phyloP scores from a whole-genome alignment of 2,797 vertebrate species.

The Gallinago solitaria region DNA sequence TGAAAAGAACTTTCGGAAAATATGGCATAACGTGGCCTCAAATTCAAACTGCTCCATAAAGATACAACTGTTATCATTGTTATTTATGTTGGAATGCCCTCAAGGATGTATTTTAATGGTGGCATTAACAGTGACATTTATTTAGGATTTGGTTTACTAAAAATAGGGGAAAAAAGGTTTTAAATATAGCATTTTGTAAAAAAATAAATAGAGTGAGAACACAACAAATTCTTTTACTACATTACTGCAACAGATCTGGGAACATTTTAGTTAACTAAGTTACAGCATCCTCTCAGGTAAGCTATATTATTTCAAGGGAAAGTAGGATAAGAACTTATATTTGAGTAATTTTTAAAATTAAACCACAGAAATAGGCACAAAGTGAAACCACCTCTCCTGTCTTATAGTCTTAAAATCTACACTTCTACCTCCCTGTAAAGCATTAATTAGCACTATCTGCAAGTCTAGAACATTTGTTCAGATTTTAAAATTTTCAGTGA shows the following conservation, averaged over 20 bases:
- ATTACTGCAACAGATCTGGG: neutral
- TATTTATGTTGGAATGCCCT: neutral
- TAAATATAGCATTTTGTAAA: neutral
- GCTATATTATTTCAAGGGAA: neutral
- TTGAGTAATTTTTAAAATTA: neutral
- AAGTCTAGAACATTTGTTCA: neutral
- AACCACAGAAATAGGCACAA: neutral
- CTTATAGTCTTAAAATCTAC: neutral
- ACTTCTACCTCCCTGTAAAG: neutral
- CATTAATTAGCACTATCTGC: neutral
- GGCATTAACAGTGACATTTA: neutral
- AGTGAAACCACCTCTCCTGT: neutral
- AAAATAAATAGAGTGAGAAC: neutral
- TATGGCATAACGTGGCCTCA: neutral
- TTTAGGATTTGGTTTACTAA: neutral
- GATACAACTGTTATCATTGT: neutral
- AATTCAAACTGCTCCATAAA: neutral
- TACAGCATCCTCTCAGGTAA: neutral
- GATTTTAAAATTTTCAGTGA: neutral
- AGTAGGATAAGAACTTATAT: neutral
- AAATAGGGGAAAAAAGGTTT: neutral
- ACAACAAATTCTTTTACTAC: neutral
- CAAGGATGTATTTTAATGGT: neutral
- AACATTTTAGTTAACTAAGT: neutral
- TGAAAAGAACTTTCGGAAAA: neutral